Conservation (phyloP, 1,140 invertebrate genomes). For the Neodiprion virginianus region DNA sequence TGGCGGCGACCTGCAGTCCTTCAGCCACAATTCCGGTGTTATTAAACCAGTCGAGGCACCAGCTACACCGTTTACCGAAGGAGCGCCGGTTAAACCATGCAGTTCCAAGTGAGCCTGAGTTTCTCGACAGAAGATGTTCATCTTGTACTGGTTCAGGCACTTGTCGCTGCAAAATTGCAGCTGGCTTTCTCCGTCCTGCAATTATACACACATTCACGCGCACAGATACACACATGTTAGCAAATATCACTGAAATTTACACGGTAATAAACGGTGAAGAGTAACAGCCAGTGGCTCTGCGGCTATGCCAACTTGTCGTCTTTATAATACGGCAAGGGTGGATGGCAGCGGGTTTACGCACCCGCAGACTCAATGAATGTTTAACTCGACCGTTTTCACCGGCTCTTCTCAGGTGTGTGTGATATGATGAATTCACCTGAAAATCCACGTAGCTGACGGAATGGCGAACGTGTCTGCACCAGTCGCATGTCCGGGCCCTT, state of each 20-base stretch:
- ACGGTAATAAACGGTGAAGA: background rate
- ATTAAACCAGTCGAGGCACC: constrained; percentile 67
- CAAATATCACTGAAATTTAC: background rate
- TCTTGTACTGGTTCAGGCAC: constrained; percentile 94
- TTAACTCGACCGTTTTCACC: no score
- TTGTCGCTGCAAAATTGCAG: constrained; percentile 87
- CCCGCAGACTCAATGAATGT: no score
- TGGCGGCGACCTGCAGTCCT: constrained; percentile 75
- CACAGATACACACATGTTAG: no score
- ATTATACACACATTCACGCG: constrained; percentile 12
- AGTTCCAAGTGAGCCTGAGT: constrained; percentile 88
- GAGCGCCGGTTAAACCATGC: constrained; percentile 64
- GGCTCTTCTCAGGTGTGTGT: background rate
- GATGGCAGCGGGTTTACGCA: no score
- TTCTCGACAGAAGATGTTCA: constrained; percentile 93
- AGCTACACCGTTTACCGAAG: constrained; percentile 46
- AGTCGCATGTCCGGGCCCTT: constrained; percentile 91
- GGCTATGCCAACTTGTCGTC: no score
- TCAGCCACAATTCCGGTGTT: constrained; percentile 86
- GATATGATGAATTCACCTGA: constrained; percentile 56
- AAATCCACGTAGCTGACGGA: constrained; percentile 93
- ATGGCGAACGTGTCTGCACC: constrained; percentile 89
- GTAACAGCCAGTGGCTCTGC: no score
- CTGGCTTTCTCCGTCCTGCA: constrained; percentile 78
- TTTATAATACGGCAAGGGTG: no score